Base-by-base conservation (phyloP, 1,140 invertebrate genomes). In the Colletes latitarsis region DNA sequence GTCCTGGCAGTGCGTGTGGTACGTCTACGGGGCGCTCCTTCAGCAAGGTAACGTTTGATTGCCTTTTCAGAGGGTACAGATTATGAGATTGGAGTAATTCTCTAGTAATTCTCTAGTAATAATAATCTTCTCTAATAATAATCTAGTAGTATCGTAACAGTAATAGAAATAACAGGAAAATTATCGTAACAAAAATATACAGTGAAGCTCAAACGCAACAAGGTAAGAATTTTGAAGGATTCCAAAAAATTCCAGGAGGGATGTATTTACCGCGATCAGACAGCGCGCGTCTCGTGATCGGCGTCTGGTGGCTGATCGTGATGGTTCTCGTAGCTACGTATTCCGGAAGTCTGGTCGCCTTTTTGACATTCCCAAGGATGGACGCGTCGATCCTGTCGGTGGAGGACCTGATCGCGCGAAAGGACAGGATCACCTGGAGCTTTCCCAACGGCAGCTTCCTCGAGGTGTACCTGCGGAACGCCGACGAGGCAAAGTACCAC, bases 221-320 rank as follows among this genome's bases (percentile, higher is more conserved):
- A 46, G 43, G 3, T 0, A 46, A 46, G 6, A 9, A 46, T 46
- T 3, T 3, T 8, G 6, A 46, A 8, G 6, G 43, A 46, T 17
- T 55, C 4, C 17, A 15, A 55, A 55, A 73, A 55, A 82, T 88
- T 86, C 63, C 82, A 98, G 97, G 97, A 84, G 97, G 97, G 21
- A 96, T 97, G 94, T 96, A 97, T 89, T 92, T 98, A 52, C 97
- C 98, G 0, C 93, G 95, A 57, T 96, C 97, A 0, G 96, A 98
- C 87, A 98, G 97, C 84, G 97, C 97, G n/a, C 94, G 98, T n/a
- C 88, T 98, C 5, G 93, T 99, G 1, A 95, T 99, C 0, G 97
- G 97, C 0, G 96, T 97, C 6, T 99, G 98, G 98, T 99, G 98
- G 98, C 90, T 99, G 15, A 97, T 98, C 15, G 97, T 98, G 4